These are phyloP conservation scores for Bombylius discolor DNA, from an alignment of 2,888 invertebrate genomes.

Conservation along the genomic window DNA sequence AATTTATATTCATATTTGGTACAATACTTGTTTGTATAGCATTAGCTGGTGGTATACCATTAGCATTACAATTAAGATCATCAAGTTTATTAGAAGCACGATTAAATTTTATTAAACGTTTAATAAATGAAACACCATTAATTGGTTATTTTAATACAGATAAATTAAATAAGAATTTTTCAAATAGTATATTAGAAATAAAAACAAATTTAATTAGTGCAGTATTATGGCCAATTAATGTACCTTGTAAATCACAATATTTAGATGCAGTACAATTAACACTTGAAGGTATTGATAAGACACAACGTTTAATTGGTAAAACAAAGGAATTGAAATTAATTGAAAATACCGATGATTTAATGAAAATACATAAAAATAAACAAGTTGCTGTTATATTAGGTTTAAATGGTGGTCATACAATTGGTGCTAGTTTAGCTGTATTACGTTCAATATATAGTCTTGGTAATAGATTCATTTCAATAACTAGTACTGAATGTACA, in stretches of 20 bases:
- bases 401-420: slow-evolving; percentile 53
- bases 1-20: slow-evolving; percentile 26
- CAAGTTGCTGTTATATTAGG: slow-evolving; percentile 49
- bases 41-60: slow-evolving; percentile 38
- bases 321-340: slow-evolving; percentile 42
- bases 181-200: slow-evolving; percentile 24
- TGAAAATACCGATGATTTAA: slow-evolving; percentile 44
- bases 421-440: slow-evolving; percentile 52
- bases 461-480: slow-evolving; percentile 51
- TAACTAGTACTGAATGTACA: slow-evolving; percentile 51
- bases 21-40: slow-evolving; percentile 30
- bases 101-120: slow-evolving; percentile 41
- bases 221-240: slow-evolving; percentile 36
- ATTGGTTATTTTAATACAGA: slow-evolving; percentile 38
- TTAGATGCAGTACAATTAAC: slow-evolving; percentile 52
- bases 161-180: slow-evolving; percentile 16
- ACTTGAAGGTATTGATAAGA: slow-evolving; percentile 53
- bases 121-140: slow-evolving; percentile 42
- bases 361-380: slow-evolving; percentile 45
- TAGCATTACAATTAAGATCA: slow-evolving; percentile 42
- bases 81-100: slow-evolving; percentile 44
- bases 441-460: slow-evolving; percentile 51
- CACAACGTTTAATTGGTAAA: slow-evolving; percentile 43
- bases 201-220: slow-evolving; percentile 43
- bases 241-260: slow-evolving; percentile 49